Percentiles rank a stretch among this genome's conserved stretches.
phyloP scores from a whole-genome alignment of 1,140 invertebrate species.

The Oedothorax gibbosus region DNA sequence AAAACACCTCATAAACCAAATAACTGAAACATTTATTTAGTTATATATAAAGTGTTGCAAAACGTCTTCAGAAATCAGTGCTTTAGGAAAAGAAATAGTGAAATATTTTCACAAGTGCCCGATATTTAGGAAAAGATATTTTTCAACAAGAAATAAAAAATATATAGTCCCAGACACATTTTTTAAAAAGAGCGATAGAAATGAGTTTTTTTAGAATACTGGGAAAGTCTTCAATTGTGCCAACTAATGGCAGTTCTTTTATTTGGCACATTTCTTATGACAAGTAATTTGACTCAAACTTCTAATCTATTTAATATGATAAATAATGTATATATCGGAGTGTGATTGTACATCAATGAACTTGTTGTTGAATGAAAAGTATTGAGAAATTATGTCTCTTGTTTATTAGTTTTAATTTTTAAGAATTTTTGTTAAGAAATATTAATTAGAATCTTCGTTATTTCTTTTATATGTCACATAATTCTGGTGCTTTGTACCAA shows the following conservation, averaged over 20 bases:
- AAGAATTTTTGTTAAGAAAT: no score
- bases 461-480: no score
- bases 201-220: not conserved
- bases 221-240: slow-evolving; percentile 23
- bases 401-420: no score
- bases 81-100: slow-evolving; percentile 54
- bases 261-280: slow-evolving; percentile 26
- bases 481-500: no score
- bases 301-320: no score
- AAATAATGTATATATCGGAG: no score
- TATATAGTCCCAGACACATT: not conserved
- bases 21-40: slow-evolving; percentile 59
- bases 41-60: slow-evolving; percentile 59
- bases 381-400: no score
- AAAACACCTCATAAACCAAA: slow-evolving; percentile 2
- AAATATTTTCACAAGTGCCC: slow-evolving; percentile 58
- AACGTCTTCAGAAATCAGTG: slow-evolving; percentile 54
- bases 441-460: no score
- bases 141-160: slow-evolving; percentile 55
- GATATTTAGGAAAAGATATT: slow-evolving; percentile 38
- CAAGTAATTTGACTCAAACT: not conserved
- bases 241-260: slow-evolving; percentile 22
- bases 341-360: no score
- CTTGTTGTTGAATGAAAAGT: no score
- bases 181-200: not conserved